Percentiles rank a stretch among this genome's conserved stretches.
phyloP scores from a whole-genome alignment of 2,888 invertebrate species.

The Chymomyza fuscimana region DNA sequence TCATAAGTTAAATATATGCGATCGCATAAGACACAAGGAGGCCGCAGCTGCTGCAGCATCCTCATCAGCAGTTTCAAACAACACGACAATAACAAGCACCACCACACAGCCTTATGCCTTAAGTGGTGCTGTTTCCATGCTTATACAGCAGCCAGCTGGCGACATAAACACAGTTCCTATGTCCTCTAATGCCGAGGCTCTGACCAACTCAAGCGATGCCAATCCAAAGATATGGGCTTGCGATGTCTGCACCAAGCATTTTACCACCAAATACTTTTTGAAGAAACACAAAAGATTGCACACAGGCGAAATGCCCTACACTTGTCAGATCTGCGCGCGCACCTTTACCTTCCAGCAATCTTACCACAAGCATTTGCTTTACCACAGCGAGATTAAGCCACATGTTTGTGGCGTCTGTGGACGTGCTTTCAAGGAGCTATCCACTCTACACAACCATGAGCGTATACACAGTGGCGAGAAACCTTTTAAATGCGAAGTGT shows the following conservation, averaged over 20 bases:
- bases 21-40: slow-evolving; percentile 74
- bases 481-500: slow-evolving; percentile 92
- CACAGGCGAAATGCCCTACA: slow-evolving; percentile 93
- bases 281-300: slow-evolving; percentile 93
- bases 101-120: slow-evolving; percentile 53
- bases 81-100: not conserved
- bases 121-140: slow-evolving; percentile 63
- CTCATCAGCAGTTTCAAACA: not conserved
- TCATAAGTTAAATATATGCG: slow-evolving; percentile 73
- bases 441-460: slow-evolving; percentile 92
- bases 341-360: slow-evolving; percentile 95
- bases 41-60: slow-evolving; percentile 21
- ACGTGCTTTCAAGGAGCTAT: slow-evolving; percentile 91
- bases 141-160: slow-evolving; percentile 15
- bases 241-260: slow-evolving; percentile 90
- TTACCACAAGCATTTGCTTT: slow-evolving; percentile 92
- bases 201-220: slow-evolving; percentile 33
- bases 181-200: slow-evolving; percentile 2
- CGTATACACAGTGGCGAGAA: slow-evolving; percentile 89
- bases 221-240: slow-evolving; percentile 92
- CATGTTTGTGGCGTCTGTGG: slow-evolving; percentile 88
- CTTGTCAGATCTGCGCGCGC: slow-evolving; percentile 89
- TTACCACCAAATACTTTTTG: slow-evolving; percentile 93
- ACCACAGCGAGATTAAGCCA: slow-evolving; percentile 92
- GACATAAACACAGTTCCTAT: slow-evolving; percentile 10